A percentile compares a stretch with the other conserved stretches of the same genome.
Evolutionary conservation across 1,140 invertebrate species (phyloP).

Genomic region (Drosophila asahinai): DNA sequence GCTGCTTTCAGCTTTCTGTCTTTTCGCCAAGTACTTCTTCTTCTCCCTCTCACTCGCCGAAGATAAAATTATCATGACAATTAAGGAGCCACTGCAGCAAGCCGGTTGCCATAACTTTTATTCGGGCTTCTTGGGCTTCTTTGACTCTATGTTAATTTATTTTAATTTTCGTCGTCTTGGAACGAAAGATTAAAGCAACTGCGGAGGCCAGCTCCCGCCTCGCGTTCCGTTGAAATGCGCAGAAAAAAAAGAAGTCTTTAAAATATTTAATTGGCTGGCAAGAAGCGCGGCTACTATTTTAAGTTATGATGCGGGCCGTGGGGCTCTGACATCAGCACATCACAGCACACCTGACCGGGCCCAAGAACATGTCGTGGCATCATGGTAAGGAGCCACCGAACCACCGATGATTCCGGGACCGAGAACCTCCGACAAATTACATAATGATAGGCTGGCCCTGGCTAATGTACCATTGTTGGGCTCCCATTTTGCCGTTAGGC

Average conservation of each 20-base stretch:
- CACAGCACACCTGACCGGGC: conserved; percentile 15
- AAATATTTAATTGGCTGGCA: conserved; percentile 75
- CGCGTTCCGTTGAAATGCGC: conserved; percentile 33
- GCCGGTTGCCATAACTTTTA: conserved; percentile 43
- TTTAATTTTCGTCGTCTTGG: conserved; percentile 56
- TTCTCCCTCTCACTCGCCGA: not conserved
- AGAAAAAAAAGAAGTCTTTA: conserved; percentile 52
- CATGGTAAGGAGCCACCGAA: conserved; percentile 39
- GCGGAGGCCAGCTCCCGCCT: conserved; percentile 41
- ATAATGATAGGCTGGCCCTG: conserved; percentile 65
- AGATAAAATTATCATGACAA: conserved; percentile 75
- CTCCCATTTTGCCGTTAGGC: conserved; percentile 37
- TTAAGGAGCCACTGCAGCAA: conserved; percentile 62
- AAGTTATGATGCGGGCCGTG: conserved; percentile 69
- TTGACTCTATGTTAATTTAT: conserved; percentile 78
- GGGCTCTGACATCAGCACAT: conserved; percentile 67
- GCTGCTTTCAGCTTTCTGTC: conserved; percentile 52
- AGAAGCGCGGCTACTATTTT: conserved; percentile 69
- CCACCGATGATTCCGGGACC: conserved; percentile 32
- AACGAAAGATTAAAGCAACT: conserved; percentile 65
- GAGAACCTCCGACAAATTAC: conserved; percentile 66
- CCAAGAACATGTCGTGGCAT: conserved; percentile 3
- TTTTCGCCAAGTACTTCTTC: conserved; percentile 2
- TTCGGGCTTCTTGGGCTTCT: conserved; percentile 54
- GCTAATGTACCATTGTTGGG: conserved; percentile 45